Evolutionary conservation across 2,113 vertebrate genomes (phyloP).

Genomic region (Ploceus nigricollis): DNA sequence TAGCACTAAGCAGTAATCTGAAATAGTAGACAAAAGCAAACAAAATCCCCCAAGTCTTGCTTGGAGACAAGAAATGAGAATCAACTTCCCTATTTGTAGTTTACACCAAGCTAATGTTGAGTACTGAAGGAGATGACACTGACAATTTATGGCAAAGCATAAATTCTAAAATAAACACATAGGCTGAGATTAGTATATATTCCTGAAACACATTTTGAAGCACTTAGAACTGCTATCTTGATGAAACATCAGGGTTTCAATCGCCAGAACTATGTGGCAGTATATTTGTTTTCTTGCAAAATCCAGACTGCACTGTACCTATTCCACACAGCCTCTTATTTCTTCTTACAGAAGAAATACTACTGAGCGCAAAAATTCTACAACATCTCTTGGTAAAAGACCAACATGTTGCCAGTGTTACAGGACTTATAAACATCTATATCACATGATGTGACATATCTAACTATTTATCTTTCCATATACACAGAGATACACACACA

Average conservation of each 20-base stretch:
- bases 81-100: neutral
- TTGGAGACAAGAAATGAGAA: neutral
- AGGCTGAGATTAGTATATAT: neutral
- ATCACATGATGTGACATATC: neutral
- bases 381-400: neutral
- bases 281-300: neutral
- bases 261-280: neutral
- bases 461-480: neutral
- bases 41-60: neutral
- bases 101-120: neutral
- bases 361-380: neutral
- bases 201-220: neutral
- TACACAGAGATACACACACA: fast-evolving
- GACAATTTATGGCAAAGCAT: neutral
- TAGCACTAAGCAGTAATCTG: neutral
- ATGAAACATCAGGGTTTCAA: neutral
- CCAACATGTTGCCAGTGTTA: neutral
- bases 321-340: neutral
- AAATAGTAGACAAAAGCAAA: neutral
- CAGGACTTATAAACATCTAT: neutral
- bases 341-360: neutral
- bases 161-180: neutral
- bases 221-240: neutral
- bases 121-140: neutral
- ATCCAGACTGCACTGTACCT: neutral